Evolutionary conservation across 2,797 vertebrate species (phyloP), one percentile per base, ranked within the genome.

Genomic region (Eospalax fontanierii): DNA sequence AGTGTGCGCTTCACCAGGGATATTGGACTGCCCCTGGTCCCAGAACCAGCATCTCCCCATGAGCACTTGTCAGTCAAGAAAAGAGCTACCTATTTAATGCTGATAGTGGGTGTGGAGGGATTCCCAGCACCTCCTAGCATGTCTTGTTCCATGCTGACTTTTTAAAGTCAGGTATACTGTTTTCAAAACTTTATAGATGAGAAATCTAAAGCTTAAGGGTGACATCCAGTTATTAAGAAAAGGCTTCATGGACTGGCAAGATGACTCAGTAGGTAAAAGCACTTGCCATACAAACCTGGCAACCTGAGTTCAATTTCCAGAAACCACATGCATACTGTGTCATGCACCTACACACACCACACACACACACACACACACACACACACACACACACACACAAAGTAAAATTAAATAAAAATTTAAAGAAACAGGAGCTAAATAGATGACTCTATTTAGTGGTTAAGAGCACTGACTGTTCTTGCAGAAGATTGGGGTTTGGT

Each of bases 161-260:
- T 79, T 16, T 75, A 71, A 71, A 24, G n/a, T 76, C 43, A 19
- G 30, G 43, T 54, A 54, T 93, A n/a, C 68, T 35, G 33, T 66
- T 93, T 38, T 50, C 28, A 74, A 21, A 26, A 16, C 43, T 92
- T 94, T 35, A 71, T 12, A 95, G 89, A 35, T 74, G 24, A 71
- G 33, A 80, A 94, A 94, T 90, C 8, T 63, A 65, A 95, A 73
- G 46, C 19, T 80, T 63, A 16, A 90, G 82, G 54, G 38, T 75
- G 78, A 89, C 14, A 35, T 54, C 38, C 75, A 71, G 12, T 85
- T 88, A 73, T 33, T 90, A 78, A 71, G 22, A 18, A 71, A 71
- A 54, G 33, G n/a, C n/a, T n/a, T n/a, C n/a, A n/a, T n/a, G 22
- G 33, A 54, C 43, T 9, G 16, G 46, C 46, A 12, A 70, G n/a